Evolutionary conservation across 2,888 invertebrate genomes (phyloP).

Genomic region (Nemurella pictetii): DNA sequence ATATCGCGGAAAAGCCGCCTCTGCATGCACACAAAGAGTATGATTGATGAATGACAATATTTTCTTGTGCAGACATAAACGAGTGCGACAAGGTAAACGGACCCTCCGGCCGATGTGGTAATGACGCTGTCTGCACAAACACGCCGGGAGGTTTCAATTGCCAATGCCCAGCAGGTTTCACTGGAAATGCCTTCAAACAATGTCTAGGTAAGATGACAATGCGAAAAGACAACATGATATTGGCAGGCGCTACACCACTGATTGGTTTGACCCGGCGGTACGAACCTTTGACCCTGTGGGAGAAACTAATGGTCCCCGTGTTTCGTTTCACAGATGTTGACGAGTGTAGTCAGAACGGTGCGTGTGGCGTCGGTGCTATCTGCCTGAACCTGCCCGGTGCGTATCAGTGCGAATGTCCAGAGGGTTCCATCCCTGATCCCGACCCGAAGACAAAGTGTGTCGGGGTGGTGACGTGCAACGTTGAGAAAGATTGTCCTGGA

Average conservation of each 20-base stretch:
- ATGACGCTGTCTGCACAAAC: conserved; percentile 79
- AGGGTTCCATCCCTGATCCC: conserved; percentile 79
- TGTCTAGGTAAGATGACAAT: conserved; percentile 58
- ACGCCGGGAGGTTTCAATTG: conserved; percentile 78
- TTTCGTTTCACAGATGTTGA: conserved; percentile 66
- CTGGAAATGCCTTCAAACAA: conserved; percentile 80
- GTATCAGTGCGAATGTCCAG: conserved; percentile 78
- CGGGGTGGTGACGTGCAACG: conserved; percentile 76
- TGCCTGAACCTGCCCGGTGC: conserved; percentile 79
- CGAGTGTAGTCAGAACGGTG: conserved; percentile 71
- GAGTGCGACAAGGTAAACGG: conserved; percentile 83
- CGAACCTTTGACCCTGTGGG: not conserved
- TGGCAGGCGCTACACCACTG: not conserved
- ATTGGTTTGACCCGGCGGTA: not conserved
- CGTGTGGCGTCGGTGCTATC: conserved; percentile 79
- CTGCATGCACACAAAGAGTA: not conserved
- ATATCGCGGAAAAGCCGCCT: not conserved
- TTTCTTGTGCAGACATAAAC: conserved; percentile 69
- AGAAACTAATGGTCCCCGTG: not conserved
- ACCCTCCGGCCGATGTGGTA: conserved; percentile 81
- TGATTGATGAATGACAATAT: conserved; percentile 30
- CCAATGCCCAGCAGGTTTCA: conserved; percentile 80
- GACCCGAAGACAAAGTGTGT: conserved; percentile 81
- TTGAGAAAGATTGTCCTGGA: conserved; percentile 81
- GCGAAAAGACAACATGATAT: not conserved